These are phyloP conservation scores for Nixonia krombeini DNA, from an alignment of 1,140 invertebrate genomes.

Conservation along the genomic window DNA sequence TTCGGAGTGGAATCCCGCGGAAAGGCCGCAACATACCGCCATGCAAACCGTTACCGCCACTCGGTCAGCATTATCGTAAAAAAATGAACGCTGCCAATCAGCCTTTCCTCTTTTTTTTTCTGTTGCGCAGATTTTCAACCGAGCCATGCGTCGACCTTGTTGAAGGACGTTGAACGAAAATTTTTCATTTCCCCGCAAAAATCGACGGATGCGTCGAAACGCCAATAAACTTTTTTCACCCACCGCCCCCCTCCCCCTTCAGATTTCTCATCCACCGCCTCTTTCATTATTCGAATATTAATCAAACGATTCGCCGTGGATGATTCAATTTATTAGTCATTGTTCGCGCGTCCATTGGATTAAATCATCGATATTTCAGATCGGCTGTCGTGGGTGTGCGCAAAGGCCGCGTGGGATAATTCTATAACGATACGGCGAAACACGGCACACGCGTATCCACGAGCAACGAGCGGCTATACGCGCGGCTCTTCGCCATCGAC, in stretches of 20 bases:
- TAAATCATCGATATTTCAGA: constrained; percentile 24
- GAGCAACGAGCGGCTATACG: constrained; percentile 21
- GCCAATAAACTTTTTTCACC: too few relatives aligned
- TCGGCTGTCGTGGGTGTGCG: constrained; percentile 21
- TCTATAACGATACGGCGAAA: constrained; percentile 31
- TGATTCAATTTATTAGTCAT: constrained; percentile 3
- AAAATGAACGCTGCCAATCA: too few relatives aligned
- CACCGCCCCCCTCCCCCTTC: too few relatives aligned
- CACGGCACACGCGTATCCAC: constrained; percentile 12
- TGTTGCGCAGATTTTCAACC: too few relatives aligned
- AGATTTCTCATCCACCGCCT: too few relatives aligned
- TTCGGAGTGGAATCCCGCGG: not conserved
- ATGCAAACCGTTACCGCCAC: too few relatives aligned
- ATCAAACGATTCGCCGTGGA: not conserved
- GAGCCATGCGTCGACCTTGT: too few relatives aligned
- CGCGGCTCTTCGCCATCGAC: constrained; percentile 39
- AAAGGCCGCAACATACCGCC: too few relatives aligned
- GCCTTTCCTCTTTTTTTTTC: too few relatives aligned
- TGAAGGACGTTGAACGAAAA: too few relatives aligned
- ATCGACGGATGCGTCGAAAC: too few relatives aligned
- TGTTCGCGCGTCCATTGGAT: constrained; percentile 23
- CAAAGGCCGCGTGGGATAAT: constrained; percentile 31
- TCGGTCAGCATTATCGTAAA: constrained; percentile 2
- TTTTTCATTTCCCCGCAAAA: too few relatives aligned
- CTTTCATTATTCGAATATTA: not conserved